These are phyloP conservation scores for Gallinago solitaria DNA, from an alignment of 2,797 vertebrate genomes.

Conservation along the genomic window DNA sequence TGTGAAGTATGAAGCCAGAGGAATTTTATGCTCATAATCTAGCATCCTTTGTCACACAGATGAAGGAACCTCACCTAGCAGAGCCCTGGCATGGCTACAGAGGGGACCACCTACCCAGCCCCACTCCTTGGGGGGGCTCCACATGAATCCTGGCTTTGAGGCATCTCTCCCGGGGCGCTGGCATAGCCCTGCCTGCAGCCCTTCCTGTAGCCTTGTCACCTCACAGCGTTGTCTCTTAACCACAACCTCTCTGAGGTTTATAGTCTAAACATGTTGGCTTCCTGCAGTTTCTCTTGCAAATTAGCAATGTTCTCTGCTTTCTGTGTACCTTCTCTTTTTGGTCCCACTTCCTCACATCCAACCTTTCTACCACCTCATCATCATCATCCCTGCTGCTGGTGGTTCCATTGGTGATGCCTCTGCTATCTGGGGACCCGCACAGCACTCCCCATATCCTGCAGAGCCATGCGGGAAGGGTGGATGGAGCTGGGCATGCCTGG, in stretches of 20 bases:
- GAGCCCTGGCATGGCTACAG: background rate
- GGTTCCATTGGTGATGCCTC: background rate
- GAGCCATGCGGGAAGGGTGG: background rate
- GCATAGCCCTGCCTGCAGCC: background rate
- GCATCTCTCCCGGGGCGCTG: background rate
- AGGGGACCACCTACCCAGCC: background rate
- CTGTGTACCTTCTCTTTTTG: background rate
- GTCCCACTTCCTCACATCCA: background rate
- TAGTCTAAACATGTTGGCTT: background rate
- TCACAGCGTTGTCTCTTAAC: background rate
- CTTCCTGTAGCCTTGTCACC: background rate
- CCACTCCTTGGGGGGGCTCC: background rate
- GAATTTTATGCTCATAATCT: background rate
- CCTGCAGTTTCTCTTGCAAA: background rate
- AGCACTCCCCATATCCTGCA: fast-evolving
- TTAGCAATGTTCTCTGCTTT: background rate
- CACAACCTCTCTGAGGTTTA: background rate
- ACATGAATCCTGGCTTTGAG: background rate
- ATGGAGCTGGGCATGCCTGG: background rate
- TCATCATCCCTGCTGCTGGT: background rate
- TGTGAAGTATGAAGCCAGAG: background rate
- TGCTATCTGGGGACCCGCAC: background rate
- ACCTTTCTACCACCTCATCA: background rate
- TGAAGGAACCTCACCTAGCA: background rate
- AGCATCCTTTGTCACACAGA: background rate